phyloP scores from a whole-genome alignment of 2,888 invertebrate genomes.

The Euplagia quadripunctaria region DNA sequence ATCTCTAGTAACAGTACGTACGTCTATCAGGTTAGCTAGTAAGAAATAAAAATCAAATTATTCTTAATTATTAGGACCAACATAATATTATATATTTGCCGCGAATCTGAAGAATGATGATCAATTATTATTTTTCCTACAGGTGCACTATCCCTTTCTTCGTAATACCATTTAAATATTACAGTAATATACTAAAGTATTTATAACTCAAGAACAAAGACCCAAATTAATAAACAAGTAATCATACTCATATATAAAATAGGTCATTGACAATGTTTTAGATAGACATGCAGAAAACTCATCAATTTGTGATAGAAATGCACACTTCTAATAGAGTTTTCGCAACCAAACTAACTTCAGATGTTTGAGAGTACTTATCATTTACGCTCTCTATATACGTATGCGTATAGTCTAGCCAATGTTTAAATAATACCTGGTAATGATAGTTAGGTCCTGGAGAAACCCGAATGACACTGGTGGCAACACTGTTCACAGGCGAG shows the following conservation, averaged over 20 bases:
- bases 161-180: neutral
- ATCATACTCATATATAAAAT: neutral
- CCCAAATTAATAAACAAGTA: neutral
- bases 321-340: neutral
- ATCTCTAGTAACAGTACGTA: no score
- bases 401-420: neutral
- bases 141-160: neutral
- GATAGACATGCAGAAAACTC: no score
- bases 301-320: neutral
- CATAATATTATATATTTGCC: neutral
- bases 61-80: neutral
- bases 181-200: neutral
- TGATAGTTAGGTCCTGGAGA: constrained; percentile 90
- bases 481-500: constrained; percentile 85
- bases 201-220: neutral
- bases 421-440: constrained; percentile 70
- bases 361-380: neutral
- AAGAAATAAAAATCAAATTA: neutral
- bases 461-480: constrained; percentile 94
- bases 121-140: neutral
- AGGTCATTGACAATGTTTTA: no score
- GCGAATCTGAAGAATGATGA: neutral
- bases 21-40: neutral
- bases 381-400: neutral
- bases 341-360: neutral